Evolutionary conservation across 2,888 invertebrate genomes (phyloP).

Genomic region (Philereme transversata): DNA sequence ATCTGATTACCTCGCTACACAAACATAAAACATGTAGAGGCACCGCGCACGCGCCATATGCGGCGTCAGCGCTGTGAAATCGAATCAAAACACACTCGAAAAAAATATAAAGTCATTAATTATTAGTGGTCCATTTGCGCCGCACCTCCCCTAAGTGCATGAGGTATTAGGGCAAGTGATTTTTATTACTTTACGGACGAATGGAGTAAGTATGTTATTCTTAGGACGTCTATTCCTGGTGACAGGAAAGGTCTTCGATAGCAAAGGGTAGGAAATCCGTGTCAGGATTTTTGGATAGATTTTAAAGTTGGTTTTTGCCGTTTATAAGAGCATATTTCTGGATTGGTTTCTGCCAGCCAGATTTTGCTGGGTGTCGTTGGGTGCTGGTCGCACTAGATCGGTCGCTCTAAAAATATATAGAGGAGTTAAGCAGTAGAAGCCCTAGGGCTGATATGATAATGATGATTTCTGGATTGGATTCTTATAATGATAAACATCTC

Average conservation of each 20-base stretch:
- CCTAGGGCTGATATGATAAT: too few species aligned
- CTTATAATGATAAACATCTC: too few species aligned
- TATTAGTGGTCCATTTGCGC: conserved; percentile 43
- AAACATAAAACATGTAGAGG: conserved; percentile 25
- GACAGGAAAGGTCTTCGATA: neutral
- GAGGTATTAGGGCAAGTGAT: conserved; percentile 32
- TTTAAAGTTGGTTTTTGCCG: too few species aligned
- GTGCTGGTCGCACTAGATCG: too few species aligned
- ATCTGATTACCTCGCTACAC: conserved; percentile 34
- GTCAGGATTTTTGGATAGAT: too few species aligned
- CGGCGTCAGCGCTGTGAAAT: conserved; percentile 33
- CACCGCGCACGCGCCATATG: conserved; percentile 37
- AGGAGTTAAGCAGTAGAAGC: too few species aligned
- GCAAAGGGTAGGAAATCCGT: too few species aligned
- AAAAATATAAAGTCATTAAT: conserved; percentile 43
- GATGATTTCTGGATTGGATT: too few species aligned
- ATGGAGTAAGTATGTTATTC: conserved; percentile 13
- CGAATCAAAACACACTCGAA: conserved; percentile 38
- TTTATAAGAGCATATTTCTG: too few species aligned
- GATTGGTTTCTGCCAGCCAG: too few species aligned
- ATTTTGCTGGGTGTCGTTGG: too few species aligned
- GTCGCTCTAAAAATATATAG: too few species aligned
- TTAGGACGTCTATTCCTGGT: conserved; percentile 8
- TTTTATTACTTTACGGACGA: conserved; percentile 33
- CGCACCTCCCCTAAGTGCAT: conserved; percentile 41